These are phyloP conservation scores for Drosophila pseudotakahashii DNA, from an alignment of 2,888 invertebrate species.

Conservation along the genomic window DNA sequence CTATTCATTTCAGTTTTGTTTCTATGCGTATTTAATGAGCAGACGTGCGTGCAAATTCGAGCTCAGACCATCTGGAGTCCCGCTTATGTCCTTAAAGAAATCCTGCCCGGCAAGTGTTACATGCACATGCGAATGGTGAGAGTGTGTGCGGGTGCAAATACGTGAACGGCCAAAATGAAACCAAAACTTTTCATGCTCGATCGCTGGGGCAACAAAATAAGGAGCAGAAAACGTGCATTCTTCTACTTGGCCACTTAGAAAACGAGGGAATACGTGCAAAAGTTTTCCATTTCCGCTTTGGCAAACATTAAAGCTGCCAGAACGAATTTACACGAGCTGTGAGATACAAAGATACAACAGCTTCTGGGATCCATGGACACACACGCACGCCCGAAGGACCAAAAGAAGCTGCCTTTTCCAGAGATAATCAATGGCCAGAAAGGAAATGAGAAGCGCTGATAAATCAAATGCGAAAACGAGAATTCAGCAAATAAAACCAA, in stretches of 20 bases:
- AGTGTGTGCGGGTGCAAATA: constrained; percentile 51
- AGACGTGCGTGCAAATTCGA: constrained; percentile 75
- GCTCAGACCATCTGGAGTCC: constrained; percentile 60
- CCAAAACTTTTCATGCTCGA: constrained; percentile 80
- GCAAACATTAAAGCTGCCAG: constrained; percentile 78
- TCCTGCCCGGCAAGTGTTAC: constrained; percentile 52
- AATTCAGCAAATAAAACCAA: constrained; percentile 29
- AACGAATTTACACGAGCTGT: constrained; percentile 67
- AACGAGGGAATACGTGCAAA: constrained; percentile 70
- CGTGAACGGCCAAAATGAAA: constrained; percentile 77
- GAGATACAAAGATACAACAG: constrained; percentile 26
- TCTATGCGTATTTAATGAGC: constrained; percentile 79
- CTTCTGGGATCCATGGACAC: constrained; percentile 1
- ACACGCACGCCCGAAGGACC: constrained; percentile 29
- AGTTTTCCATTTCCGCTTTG: constrained; percentile 80
- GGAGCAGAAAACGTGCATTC: constrained; percentile 63
- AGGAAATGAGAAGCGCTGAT: constrained; percentile 72
- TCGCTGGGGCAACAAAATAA: constrained; percentile 59
- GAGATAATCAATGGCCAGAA: constrained; percentile 65
- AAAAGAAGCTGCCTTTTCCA: constrained; percentile 30
- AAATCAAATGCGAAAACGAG: constrained; percentile 65
- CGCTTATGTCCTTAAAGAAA: constrained; percentile 47
- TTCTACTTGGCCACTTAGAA: constrained; percentile 69
- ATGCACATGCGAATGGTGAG: constrained; percentile 1
- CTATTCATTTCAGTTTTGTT: constrained; percentile 59